Evolutionary conservation across 2,113 vertebrate genomes (phyloP).

Genomic region (Megaleporinus macrocephalus): DNA sequence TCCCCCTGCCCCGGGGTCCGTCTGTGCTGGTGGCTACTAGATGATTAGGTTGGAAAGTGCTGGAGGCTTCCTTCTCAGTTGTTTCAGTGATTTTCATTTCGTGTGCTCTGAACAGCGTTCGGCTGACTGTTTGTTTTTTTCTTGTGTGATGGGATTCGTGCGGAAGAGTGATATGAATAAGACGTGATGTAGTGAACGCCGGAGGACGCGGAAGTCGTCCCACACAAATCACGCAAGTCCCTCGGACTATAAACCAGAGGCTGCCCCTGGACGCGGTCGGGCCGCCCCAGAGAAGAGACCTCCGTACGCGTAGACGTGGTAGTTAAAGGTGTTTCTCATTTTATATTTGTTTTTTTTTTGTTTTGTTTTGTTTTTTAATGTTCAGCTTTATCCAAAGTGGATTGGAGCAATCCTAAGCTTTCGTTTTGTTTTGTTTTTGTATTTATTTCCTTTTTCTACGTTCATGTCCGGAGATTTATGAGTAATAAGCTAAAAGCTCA

Average conservation of each 20-base stretch:
- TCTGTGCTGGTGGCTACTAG: too few relatives aligned
- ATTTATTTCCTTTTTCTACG: conserved; percentile 42
- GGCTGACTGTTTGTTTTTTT: background rate
- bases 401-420: conserved; percentile 27
- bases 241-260: conserved; percentile 46
- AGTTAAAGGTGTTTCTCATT: background rate
- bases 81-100: too few relatives aligned
- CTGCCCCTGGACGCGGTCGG: conserved; percentile 18
- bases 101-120: background rate
- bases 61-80: background rate
- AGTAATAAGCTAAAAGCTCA: conserved; percentile 42
- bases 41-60: background rate
- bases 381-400: conserved; percentile 57
- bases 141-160: background rate
- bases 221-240: conserved; percentile 25
- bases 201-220: conserved; percentile 1
- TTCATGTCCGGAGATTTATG: conserved; percentile 23
- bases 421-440: conserved; percentile 21
- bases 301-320: background rate
- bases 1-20: too few relatives aligned
- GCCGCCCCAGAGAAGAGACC: conserved; percentile 27
- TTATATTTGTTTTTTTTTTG: conserved; percentile 11
- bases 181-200: conserved; percentile 29
- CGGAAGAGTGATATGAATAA: conserved; percentile 21
- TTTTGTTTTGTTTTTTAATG: conserved; percentile 16